Evolutionary conservation across 2,797 vertebrate genomes (phyloP).

Genomic region (Rhadinocentrus ornatus): DNA sequence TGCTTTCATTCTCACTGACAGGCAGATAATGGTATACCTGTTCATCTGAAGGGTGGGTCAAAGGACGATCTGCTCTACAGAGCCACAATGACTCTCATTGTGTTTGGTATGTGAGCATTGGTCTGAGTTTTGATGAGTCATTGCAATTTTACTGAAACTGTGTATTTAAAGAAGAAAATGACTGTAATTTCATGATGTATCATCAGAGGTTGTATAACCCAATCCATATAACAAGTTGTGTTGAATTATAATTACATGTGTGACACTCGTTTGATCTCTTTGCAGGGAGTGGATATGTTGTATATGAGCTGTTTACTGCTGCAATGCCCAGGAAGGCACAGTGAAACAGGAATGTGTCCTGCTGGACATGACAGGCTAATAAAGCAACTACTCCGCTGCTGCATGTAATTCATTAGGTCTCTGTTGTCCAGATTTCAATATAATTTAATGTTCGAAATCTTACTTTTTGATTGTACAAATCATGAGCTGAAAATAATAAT

Average conservation of each 20-base stretch:
- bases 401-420: slow-evolving; percentile 19
- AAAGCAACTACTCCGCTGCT: not conserved
- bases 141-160: not conserved
- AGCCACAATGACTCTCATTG: slow-evolving; percentile 78
- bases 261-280: slow-evolving; percentile 43
- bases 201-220: slow-evolving; percentile 18
- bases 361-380: not conserved
- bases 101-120: slow-evolving; percentile 82
- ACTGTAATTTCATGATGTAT: slow-evolving; percentile 38
- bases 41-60: slow-evolving; percentile 87
- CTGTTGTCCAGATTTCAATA: slow-evolving; percentile 44
- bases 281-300: slow-evolving; percentile 78
- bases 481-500: slow-evolving; percentile 70
- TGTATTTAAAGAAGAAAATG: slow-evolving; percentile 22
- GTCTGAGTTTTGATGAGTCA: slow-evolving; percentile 49
- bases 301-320: slow-evolving; percentile 76
- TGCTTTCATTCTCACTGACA: slow-evolving; percentile 59
- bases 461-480: slow-evolving; percentile 79
- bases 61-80: slow-evolving; percentile 83
- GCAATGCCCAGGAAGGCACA: slow-evolving; percentile 85
- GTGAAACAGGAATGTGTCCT: slow-evolving; percentile 50
- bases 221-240: slow-evolving; percentile 8
- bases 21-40: slow-evolving; percentile 88
- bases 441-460: slow-evolving; percentile 73
- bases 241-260: slow-evolving; percentile 10